Percentiles rank a stretch among this genome's conserved stretches.
These are phyloP conservation scores for Cettia cetti DNA, from an alignment of 2,113 vertebrate species.

Conservation along the genomic window DNA sequence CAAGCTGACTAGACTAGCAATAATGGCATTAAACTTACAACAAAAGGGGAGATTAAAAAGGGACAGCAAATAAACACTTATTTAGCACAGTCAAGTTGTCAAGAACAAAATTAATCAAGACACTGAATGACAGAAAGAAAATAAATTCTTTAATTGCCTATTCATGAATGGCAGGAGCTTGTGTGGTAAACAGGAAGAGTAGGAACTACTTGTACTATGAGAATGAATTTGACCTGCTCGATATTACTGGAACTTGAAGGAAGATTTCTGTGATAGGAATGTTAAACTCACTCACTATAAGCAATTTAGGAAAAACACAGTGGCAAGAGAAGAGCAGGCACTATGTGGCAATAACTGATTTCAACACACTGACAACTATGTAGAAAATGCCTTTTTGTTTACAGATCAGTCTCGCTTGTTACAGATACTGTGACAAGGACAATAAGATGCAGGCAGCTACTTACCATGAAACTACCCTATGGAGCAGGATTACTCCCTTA, in stretches of 20 bases:
- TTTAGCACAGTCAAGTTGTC: conserved; percentile 41
- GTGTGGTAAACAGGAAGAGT: neutral
- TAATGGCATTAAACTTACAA: conserved; percentile 51
- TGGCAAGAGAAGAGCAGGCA: neutral
- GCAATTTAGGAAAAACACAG: neutral
- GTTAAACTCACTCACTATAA: neutral
- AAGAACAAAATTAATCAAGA: conserved; percentile 59
- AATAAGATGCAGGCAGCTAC: neutral
- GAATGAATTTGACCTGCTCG: neutral
- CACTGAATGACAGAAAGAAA: conserved; percentile 42
- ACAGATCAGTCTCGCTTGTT: neutral
- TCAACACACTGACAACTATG: neutral
- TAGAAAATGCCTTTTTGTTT: neutral
- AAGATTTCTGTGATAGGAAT: conserved; percentile 16
- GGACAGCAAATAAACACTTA: conserved; percentile 44
- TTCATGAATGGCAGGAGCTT: conserved; percentile 23
- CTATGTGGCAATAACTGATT: neutral
- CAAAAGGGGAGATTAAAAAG: conserved; percentile 48
- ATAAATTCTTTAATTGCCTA: conserved; percentile 59
- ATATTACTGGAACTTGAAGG: conserved; percentile 6
- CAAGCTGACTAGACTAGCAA: conserved; percentile 45
- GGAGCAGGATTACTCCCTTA: neutral
- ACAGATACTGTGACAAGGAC: neutral
- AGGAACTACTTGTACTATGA: neutral
- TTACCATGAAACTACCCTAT: neutral